Evolutionary conservation across 2,113 vertebrate genomes (phyloP), one percentile per base, ranked within the genome.

Genomic region (Tupaia tana): DNA sequence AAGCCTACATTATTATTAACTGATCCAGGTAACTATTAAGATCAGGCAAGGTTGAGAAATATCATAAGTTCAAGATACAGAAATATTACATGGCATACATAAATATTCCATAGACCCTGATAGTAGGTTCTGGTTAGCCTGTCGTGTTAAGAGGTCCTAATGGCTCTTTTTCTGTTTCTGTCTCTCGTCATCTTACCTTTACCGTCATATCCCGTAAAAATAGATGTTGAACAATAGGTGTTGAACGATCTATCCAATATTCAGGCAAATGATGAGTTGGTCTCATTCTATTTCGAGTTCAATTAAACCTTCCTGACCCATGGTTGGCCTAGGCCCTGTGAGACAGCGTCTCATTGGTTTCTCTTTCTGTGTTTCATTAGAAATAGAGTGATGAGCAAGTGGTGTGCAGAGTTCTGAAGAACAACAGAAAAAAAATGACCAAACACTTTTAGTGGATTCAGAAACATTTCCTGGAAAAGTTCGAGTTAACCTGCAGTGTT

Each of bases 281-380:
- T 54, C 61, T 87, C 85, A 5, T 83, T 94, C 81, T 79, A 34
- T 95, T 81, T 69, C 82, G 8, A 74, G 84, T 86, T 89, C 11
- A 91, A 84, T 97, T 91, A 63, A 90, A 69, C 94, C 90, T 95
- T 90, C 22, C 95, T 96, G 89, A 81, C 61, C 34, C 3, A 11
- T 22, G 81, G 3, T 83, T 96, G 80, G 95, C 86, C 92, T 3
- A 93, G 66, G 7, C 79, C 43, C 67, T 64, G 0, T 5, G 91
- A 74, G 54, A 43, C 8, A 10, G 24, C 18, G 56, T 79, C 92
- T 83, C 75, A 78, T n/a, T 93, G n/a, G 12, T 77, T 78, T 95
- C 86, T 52, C n/a, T 18, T 31, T 86, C 73, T 70, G 24, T 18
- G 9, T 83, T 73, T 95, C 27, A 11, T 86, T 34, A 79, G 69